Base-by-base conservation (phyloP, 2,888 invertebrate genomes). In the Bibio marci region DNA sequence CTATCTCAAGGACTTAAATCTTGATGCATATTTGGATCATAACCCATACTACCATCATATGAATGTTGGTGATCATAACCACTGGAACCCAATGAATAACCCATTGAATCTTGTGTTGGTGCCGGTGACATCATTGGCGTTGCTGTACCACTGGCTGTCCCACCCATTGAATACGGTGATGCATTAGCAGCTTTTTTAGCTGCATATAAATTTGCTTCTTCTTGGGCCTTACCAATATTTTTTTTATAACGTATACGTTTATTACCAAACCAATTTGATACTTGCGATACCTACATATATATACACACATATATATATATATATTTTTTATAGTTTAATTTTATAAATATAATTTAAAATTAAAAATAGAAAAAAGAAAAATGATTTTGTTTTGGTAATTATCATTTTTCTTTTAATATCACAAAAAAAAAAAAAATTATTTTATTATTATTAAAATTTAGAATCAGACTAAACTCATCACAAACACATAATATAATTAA, bases 241-340 rank as follows among this genome's bases (percentile, higher is more conserved):
- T 98, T 98, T 81, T 98, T 98, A 71, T 97, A 98, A 54, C 97
- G 82, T 68, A 98, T 98, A 57, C 97, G 80, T 66, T 97, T 97
- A 70, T 97, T 97, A 51, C 97, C 97, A 63, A 97, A 97, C 97
- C 97, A 97, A 74, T 97, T 97, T 50, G 94, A 95, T 46, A 95
- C 92, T 85, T 88, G 71, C 8, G 62, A 64, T 13, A 62, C 62
- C 63, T 58, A 27, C 2, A 37, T n/a, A 37, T 12, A 26, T 32
- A 18, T 10, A 40, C 18, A 12, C 18, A 17, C 34, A 15, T 14
- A 15, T 13, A 26, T 19, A 7, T 25, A 17, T 19, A 30, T n/a
- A n/a, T 12, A 30, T n/a, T 11, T 13, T 12, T 5, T n/a, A 4
- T 30, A 12, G 30, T 30, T 11, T 13, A 30, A 30, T 13, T 30